phyloP scores from a whole-genome alignment of 1,140 invertebrate genomes.

The Leptestheria dahalacensis region DNA sequence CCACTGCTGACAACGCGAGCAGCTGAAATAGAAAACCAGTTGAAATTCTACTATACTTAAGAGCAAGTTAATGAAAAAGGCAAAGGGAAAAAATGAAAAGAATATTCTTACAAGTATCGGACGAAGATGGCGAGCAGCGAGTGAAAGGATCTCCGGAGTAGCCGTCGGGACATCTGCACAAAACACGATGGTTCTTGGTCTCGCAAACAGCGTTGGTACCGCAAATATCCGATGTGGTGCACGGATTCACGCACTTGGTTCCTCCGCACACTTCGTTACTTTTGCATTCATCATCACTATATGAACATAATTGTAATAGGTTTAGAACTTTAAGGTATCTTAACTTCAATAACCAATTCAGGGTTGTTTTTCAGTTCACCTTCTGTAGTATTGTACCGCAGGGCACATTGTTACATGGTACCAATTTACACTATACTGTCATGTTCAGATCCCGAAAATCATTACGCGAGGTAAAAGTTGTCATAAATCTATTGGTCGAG shows the following conservation, averaged over 20 bases:
- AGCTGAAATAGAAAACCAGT: not conserved
- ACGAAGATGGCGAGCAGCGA: constrained; percentile 6
- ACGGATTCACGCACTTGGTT: constrained; percentile 23
- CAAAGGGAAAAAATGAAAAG: no score
- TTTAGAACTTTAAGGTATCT: no score
- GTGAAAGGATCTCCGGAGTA: constrained; percentile 20
- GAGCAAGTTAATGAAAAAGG: no score
- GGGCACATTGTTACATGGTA: no score
- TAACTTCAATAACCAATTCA: no score
- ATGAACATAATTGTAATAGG: not conserved
- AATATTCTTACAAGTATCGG: not conserved
- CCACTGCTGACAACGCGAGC: not conserved
- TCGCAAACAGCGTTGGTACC: constrained; percentile 24
- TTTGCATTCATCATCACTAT: constrained; percentile 25
- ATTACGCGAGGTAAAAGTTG: no score
- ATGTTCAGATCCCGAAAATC: no score
- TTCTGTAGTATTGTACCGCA: no score
- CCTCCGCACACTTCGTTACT: constrained; percentile 23
- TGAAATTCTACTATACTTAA: not conserved
- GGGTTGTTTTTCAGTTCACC: no score
- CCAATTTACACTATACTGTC: no score
- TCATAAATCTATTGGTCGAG: no score
- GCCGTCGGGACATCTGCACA: constrained; percentile 19
- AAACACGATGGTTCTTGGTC: constrained; percentile 19
- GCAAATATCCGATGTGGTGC: constrained; percentile 21